Evolutionary conservation across 2,797 vertebrate species (phyloP).

Genomic region (Amazona ochrocephala): DNA sequence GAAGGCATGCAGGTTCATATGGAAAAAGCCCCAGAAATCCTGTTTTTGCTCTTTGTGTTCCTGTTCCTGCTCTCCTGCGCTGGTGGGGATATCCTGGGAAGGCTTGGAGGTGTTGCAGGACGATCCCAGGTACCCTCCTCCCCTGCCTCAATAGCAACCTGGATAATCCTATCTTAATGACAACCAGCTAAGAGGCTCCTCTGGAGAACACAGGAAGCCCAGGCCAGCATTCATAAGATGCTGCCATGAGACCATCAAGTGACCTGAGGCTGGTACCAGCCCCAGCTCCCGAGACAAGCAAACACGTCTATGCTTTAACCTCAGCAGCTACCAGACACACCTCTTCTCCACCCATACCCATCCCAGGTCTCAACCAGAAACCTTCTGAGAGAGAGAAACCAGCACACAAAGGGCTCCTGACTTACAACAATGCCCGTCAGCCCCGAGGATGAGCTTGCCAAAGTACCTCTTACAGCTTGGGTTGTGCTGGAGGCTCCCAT

Average conservation of each 20-base stretch:
- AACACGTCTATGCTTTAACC: background rate
- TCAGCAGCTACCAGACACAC: background rate
- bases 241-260: background rate
- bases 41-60: fast-evolving
- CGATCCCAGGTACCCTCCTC: background rate
- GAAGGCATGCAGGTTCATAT: fast-evolving
- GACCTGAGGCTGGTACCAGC: background rate
- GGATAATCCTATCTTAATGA: fast-evolving
- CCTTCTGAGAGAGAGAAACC: conserved; percentile 31
- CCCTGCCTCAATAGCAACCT: background rate
- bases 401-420: background rate
- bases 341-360: conserved; percentile 31
- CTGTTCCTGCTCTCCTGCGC: fast-evolving
- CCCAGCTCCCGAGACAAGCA: background rate
- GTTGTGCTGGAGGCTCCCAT: background rate
- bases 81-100: background rate
- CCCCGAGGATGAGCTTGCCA: background rate
- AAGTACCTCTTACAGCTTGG: background rate
- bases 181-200: background rate
- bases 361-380: conserved; percentile 1
- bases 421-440: background rate
- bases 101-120: background rate
- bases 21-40: background rate
- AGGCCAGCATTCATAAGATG: background rate
- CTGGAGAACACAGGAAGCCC: background rate